phyloP scores from a whole-genome alignment of 1,140 invertebrate genomes.

The Dendroctonus ponderosae region DNA sequence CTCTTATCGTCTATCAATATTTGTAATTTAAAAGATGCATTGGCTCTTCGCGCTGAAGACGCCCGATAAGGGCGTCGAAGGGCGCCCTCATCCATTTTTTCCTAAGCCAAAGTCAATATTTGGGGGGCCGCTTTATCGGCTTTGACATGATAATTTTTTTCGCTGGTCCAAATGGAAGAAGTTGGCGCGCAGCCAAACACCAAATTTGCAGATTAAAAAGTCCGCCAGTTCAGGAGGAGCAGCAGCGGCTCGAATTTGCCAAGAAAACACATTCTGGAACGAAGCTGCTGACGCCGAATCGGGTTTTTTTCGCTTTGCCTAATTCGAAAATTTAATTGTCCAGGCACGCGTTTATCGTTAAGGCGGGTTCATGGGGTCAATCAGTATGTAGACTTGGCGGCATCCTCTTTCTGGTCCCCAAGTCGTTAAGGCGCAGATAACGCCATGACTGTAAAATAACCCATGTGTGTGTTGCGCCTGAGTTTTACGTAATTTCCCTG shows the following conservation, averaged over 20 bases:
- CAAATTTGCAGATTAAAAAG: background rate
- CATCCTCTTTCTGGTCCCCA: constrained; percentile 13
- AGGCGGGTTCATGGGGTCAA: constrained; percentile 22
- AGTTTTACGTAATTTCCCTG: constrained; percentile 24
- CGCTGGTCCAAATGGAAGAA: background rate
- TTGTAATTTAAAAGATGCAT: constrained; percentile 49
- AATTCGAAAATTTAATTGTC: constrained; percentile 30
- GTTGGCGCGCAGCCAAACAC: too few relatives aligned
- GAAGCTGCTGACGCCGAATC: too few relatives aligned
- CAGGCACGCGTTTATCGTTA: constrained; percentile 28
- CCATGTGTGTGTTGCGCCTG: constrained; percentile 8
- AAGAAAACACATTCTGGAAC: too few relatives aligned
- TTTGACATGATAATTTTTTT: constrained; percentile 35
- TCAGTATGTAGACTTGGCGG: constrained; percentile 18
- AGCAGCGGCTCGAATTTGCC: too few relatives aligned
- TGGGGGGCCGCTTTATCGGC: constrained; percentile 15
- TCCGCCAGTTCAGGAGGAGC: too few relatives aligned
- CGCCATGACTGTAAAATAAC: constrained; percentile 24
- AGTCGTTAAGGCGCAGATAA: constrained; percentile 24
- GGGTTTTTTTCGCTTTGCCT: background rate
- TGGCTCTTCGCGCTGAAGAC: constrained; percentile 35
- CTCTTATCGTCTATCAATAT: constrained; percentile 51
- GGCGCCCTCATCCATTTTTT: constrained; percentile 31
- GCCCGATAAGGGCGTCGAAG: constrained; percentile 15
- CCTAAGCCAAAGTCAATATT: constrained; percentile 30